Base-by-base conservation (phyloP, 2,113 vertebrate species). In the Protomyctophum bolini region DNA sequence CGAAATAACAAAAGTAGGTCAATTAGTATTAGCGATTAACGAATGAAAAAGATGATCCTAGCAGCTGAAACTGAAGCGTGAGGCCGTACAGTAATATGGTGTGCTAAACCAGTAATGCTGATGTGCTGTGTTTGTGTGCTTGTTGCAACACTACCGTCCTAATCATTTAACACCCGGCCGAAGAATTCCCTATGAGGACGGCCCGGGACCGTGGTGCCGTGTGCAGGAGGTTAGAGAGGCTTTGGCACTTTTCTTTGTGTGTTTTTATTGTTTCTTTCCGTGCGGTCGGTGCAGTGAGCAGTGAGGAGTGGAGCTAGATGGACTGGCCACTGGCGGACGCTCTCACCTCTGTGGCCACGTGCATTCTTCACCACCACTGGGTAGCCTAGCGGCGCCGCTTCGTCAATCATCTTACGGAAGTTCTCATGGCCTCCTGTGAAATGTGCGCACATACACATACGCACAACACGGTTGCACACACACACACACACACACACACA, bases 321-420 rank as follows among this genome's bases (percentile, higher is more conserved):
- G 14, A 72, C 2, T n/a, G 10, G 8, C 8, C n/a, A n/a, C n/a
- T n/a, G n/a, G n/a, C n/a, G 14, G 61, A 6, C 47, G 14, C 55
- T 86, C 92, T 91, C 82, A 97, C 96, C 96, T 93, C 94, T 91
- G 88, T 97, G 95, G 71, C 96, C 96, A 29, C 96, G 94, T 14
- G 96, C 95, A 54, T 96, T 97, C 91, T 97, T 97, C 91, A 97
- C 95, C 87, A 97, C 96, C 11, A 97, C 94, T 0, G 96, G 96
- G 87, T 96, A 97, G 60, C 96, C 96, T 69, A 97, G 90, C 0
- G 96, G 95, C 79, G 96, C 96, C 0, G 96, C 95, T 86, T 96
- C 95, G 55, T 96, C 94, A 51, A 97, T 97, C 94, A 97, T 95
- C 88, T 97, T 97, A 56, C 94, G 92, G 83, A 97, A 96, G 88